These are phyloP conservation scores for Anoura caudifer DNA, from an alignment of 2,113 vertebrate genomes.

Conservation along the genomic window DNA sequence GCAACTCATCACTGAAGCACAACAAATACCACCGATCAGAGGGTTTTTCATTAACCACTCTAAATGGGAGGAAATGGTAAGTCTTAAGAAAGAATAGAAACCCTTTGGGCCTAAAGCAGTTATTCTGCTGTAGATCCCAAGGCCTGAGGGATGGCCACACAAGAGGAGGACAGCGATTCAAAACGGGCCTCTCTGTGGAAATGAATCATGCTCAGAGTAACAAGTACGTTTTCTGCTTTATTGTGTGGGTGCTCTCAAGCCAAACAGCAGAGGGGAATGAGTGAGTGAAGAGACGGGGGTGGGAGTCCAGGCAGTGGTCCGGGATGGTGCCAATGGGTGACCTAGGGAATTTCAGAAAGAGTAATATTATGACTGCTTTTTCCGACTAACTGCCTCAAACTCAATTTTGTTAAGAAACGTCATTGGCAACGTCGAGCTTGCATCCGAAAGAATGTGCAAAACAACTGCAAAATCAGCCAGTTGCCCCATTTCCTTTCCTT, in stretches of 20 bases:
- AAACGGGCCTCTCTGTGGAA: constrained; percentile 32
- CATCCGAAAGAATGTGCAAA: constrained; percentile 54
- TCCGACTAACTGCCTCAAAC: constrained; percentile 48
- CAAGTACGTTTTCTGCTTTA: constrained; percentile 55
- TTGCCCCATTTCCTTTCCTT: constrained; percentile 60
- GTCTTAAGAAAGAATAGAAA: constrained; percentile 62
- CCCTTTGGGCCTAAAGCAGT: constrained; percentile 46
- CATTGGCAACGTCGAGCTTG: constrained; percentile 14
- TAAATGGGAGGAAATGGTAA: constrained; percentile 62
- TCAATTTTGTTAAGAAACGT: constrained; percentile 50
- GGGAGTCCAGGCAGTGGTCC: constrained; percentile 35
- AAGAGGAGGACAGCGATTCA: constrained; percentile 55
- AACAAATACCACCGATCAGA: constrained; percentile 53
- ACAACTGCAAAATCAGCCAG: constrained; percentile 48
- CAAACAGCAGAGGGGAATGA: constrained; percentile 32
- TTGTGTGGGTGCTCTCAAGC: constrained; percentile 40
- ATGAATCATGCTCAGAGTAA: constrained; percentile 62
- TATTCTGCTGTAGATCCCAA: constrained; percentile 60
- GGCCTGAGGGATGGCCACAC: constrained; percentile 64
- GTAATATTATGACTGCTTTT: constrained; percentile 31
- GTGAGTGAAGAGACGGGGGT: not conserved
- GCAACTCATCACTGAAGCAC: constrained; percentile 40
- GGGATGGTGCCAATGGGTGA: constrained; percentile 31
- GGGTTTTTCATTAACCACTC: constrained; percentile 61
- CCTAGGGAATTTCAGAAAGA: constrained; percentile 48